These are phyloP conservation scores for Synanthedon tipuliformis DNA, from an alignment of 2,888 invertebrate genomes.

Conservation along the genomic window DNA sequence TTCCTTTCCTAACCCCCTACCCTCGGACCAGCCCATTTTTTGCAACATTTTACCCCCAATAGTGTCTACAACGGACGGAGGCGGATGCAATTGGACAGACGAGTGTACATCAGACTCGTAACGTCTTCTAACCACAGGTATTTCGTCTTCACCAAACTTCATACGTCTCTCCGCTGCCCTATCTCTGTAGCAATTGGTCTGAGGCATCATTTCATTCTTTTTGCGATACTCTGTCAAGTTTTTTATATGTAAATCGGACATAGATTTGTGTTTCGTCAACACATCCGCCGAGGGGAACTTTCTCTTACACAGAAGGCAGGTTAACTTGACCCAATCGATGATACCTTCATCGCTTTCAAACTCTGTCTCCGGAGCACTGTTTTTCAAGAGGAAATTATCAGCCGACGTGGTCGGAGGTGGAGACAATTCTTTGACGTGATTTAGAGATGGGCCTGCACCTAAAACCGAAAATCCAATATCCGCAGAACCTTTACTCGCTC, in stretches of 20 bases:
- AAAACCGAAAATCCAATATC: slow-evolving; percentile 94
- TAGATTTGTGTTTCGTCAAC: slow-evolving; percentile 88
- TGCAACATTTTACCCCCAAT: slow-evolving; percentile 95
- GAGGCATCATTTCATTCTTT: slow-evolving; percentile 40
- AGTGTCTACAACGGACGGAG: slow-evolving; percentile 84
- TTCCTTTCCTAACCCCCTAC: slow-evolving; percentile 92
- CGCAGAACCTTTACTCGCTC: slow-evolving; percentile 79
- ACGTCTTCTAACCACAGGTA: slow-evolving; percentile 58
- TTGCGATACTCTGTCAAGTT: slow-evolving; percentile 75
- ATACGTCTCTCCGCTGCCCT: slow-evolving; percentile 94
- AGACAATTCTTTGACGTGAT: slow-evolving; percentile 44
- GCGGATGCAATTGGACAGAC: slow-evolving; percentile 67
- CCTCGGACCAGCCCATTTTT: slow-evolving; percentile 99
- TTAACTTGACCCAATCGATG: slow-evolving; percentile 89
- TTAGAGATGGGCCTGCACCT: slow-evolving; percentile 74
- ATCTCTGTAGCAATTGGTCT: slow-evolving; percentile 81
- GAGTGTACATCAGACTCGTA: slow-evolving; percentile 47
- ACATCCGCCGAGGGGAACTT: slow-evolving; percentile 93
- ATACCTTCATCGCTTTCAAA: slow-evolving; percentile 80
- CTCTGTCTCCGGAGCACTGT: slow-evolving; percentile 61
- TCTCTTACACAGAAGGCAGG: slow-evolving; percentile 94
- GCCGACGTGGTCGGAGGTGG: slow-evolving; percentile 29
- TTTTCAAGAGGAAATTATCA: slow-evolving; percentile 49
- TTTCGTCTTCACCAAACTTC: slow-evolving; percentile 91
- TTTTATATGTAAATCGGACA: slow-evolving; percentile 95